These are phyloP conservation scores for Agrilus cyanescens DNA, from an alignment of 2,888 invertebrate species.

Conservation along the genomic window DNA sequence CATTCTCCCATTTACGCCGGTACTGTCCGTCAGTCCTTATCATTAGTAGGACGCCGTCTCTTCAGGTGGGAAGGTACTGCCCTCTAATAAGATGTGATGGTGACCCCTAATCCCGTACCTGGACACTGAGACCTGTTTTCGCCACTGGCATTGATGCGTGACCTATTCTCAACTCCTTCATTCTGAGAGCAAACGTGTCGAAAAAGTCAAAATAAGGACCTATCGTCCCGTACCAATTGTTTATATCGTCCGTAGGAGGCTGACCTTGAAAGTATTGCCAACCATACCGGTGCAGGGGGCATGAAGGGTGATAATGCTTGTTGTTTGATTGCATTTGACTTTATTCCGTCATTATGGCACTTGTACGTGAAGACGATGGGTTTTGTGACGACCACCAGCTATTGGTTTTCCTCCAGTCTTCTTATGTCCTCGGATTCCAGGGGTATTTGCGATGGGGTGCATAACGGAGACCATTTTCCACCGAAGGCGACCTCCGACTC, in stretches of 20 bases:
- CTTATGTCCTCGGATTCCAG: no score
- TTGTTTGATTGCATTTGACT: no score
- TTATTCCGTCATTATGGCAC: no score
- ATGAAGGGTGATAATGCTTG: no score
- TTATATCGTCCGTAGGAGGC: slow-evolving; percentile 3
- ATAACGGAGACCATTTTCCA: no score
- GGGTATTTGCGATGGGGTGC: no score
- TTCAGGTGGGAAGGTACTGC: slow-evolving; percentile 15
- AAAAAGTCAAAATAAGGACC: slow-evolving; percentile 12
- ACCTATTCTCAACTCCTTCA: slow-evolving; percentile 12
- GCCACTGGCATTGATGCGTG: slow-evolving; percentile 11
- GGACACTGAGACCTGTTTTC: slow-evolving; percentile 8
- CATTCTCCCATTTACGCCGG: slow-evolving; percentile 15
- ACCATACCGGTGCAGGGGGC: no score
- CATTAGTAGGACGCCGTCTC: slow-evolving; percentile 9
- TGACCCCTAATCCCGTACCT: slow-evolving; percentile 13
- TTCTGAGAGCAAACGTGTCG: slow-evolving; percentile 5
- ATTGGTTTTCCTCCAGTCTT: no score
- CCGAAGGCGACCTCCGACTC: no score
- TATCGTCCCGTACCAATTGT: slow-evolving; percentile 13
- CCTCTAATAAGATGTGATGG: slow-evolving; percentile 16
- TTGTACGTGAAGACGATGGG: no score
- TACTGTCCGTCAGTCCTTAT: slow-evolving; percentile 10
- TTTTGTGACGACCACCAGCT: no score
- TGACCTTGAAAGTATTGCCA: no score